phyloP scores from a whole-genome alignment of 1,140 invertebrate species.

The Macrosteles quadrilineatus region DNA sequence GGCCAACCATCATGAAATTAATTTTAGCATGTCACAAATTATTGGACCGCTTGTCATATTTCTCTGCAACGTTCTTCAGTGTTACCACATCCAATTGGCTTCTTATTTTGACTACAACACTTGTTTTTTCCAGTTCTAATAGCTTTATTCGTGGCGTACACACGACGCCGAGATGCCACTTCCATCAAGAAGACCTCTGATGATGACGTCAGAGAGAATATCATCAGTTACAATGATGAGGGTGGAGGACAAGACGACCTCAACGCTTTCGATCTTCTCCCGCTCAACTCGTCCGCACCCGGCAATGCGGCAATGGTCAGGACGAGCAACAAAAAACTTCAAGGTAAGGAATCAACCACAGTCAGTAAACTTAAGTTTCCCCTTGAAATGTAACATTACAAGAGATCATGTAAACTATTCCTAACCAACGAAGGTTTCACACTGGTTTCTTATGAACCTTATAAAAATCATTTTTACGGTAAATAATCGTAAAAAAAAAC shows the following conservation, averaged over 20 bases:
- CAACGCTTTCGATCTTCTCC: conserved; percentile 66
- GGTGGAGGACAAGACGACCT: conserved; percentile 67
- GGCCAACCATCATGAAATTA: no score
- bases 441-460: background rate
- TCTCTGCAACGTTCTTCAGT: no score
- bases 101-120: no score
- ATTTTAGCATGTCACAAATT: no score
- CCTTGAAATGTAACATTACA: background rate
- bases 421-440: background rate
- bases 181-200: conserved; percentile 59
- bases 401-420: background rate
- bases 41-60: no score
- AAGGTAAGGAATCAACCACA: background rate
- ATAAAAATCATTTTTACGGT: background rate
- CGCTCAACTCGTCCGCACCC: conserved; percentile 54
- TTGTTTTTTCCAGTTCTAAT: background rate
- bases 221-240: conserved; percentile 70
- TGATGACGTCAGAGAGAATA: conserved; percentile 69
- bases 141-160: background rate
- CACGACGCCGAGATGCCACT: background rate
- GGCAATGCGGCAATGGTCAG: background rate
- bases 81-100: no score
- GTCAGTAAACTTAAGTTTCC: background rate
- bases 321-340: background rate
- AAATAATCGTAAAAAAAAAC: no score